Evolutionary conservation across 2,113 vertebrate genomes (phyloP).

Genomic region (Rhodinocichla rosea): DNA sequence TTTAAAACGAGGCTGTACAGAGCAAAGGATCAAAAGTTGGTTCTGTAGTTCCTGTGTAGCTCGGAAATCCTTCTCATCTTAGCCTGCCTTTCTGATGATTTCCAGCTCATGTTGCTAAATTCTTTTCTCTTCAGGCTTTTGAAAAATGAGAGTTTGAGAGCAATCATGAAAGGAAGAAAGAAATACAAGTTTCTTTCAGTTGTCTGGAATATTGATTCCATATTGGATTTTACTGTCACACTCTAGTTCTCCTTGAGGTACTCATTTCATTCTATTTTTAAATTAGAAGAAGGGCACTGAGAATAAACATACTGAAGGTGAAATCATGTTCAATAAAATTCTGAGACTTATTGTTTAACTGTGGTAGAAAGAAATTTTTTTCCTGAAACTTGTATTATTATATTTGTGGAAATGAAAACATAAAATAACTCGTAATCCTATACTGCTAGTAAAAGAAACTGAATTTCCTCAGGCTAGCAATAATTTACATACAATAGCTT

Average conservation of each 20-base stretch:
- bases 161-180: not conserved
- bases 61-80: not conserved
- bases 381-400: not conserved
- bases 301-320: not conserved
- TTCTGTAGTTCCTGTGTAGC: not conserved
- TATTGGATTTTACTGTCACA: not conserved
- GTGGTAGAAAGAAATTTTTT: fast-evolving
- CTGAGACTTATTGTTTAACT: not conserved
- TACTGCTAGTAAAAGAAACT: not conserved
- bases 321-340: not conserved
- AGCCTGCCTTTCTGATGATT: not conserved
- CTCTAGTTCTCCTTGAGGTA: not conserved
- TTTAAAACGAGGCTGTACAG: not conserved
- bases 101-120: not conserved
- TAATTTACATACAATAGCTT: not conserved
- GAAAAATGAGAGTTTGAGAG: not conserved
- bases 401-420: not conserved
- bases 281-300: not conserved
- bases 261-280: not conserved
- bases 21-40: not conserved
- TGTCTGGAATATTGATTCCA: not conserved
- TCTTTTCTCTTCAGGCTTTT: not conserved
- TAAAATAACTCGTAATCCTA: not conserved
- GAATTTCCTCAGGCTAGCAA: not conserved
- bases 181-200: not conserved